These are phyloP conservation scores for Lordiphosa clarofinis DNA, from an alignment of 1,140 invertebrate genomes.

Conservation along the genomic window DNA sequence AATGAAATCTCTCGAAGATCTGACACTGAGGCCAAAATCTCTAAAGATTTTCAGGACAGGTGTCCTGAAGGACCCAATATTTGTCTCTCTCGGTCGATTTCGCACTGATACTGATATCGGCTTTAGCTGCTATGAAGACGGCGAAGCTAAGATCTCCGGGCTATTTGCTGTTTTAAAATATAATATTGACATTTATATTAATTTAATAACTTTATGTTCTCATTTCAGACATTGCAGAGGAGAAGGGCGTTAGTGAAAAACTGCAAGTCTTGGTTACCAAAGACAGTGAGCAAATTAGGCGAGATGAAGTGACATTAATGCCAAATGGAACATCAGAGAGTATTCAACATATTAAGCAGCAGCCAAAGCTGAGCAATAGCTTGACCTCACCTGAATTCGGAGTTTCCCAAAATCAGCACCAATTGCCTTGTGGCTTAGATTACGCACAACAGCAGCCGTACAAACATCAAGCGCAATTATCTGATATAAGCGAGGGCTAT, in stretches of 20 bases:
- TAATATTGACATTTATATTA: no score
- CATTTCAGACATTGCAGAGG: constrained; percentile 30
- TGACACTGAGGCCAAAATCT: no score
- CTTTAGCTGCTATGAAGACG: no score
- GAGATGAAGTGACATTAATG: constrained; percentile 15
- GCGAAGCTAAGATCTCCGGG: no score
- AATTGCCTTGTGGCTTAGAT: constrained; percentile 44
- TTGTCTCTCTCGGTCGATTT: no score
- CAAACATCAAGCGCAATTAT: constrained; percentile 52
- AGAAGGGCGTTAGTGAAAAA: constrained; percentile 28
- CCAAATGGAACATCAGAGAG: constrained; percentile 23
- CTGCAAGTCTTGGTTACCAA: constrained; percentile 26
- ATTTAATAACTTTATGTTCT: background rate
- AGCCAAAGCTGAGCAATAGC: constrained; percentile 39
- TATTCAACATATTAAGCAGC: constrained; percentile 37
- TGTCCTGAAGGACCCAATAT: no score
- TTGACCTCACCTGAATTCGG: constrained; percentile 16
- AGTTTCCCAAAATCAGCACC: constrained; percentile 28
- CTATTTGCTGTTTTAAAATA: no score
- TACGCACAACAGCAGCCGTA: constrained; percentile 40
- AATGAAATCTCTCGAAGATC: no score
- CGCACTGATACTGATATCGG: no score
- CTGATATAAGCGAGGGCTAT: constrained; percentile 29
- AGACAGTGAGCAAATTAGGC: constrained; percentile 9
- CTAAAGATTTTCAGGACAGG: no score